A percentile compares a stretch with the other conserved stretches of the same genome.
Evolutionary conservation across 2,113 vertebrate genomes (phyloP).

Genomic region (Lepus americanus): DNA sequence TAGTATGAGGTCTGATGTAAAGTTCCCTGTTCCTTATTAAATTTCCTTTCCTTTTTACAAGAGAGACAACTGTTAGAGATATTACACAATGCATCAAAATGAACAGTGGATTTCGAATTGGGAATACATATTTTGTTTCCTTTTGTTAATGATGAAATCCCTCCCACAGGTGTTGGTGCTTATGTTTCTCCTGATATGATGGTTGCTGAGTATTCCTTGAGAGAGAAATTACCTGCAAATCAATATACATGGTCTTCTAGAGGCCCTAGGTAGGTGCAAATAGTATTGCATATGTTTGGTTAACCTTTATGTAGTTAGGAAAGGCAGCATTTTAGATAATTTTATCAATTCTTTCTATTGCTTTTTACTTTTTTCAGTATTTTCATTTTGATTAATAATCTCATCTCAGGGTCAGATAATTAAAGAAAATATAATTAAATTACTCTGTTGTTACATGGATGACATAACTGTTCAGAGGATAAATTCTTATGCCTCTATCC

Average conservation of each 20-base stretch:
- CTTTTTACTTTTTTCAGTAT: neutral
- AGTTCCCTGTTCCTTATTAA: neutral
- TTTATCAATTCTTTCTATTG: neutral
- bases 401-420: neutral
- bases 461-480: neutral
- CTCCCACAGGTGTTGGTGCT: conserved; percentile 94
- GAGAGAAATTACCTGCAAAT: conserved; percentile 98
- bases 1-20: neutral
- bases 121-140: neutral
- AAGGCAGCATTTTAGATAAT: neutral
- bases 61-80: neutral
- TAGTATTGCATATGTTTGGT: neutral
- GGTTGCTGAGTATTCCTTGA: conserved; percentile 98
- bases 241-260: conserved; percentile 99
- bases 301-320: neutral
- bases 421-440: conserved; percentile 15
- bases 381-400: neutral
- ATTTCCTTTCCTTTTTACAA: neutral
- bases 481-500: neutral
- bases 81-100: neutral
- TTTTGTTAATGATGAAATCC: neutral
- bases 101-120: neutral
- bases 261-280: conserved; percentile 91
- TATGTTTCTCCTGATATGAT: conserved; percentile 99
- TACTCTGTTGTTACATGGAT: neutral